These are phyloP conservation scores for Falco berigora DNA, from an alignment of 2,797 vertebrate genomes.

Conservation along the genomic window DNA sequence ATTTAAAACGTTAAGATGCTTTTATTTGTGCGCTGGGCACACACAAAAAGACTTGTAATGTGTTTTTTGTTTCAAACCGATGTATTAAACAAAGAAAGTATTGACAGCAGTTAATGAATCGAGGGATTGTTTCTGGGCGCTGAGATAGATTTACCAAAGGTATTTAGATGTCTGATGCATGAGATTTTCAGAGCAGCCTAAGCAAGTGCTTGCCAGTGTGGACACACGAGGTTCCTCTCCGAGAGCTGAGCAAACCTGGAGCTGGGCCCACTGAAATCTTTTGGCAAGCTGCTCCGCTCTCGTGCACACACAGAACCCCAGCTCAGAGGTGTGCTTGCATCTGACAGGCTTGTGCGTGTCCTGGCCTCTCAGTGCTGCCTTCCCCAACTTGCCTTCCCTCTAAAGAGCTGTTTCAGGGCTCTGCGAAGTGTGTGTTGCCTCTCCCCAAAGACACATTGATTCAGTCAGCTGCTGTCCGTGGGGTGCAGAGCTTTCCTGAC, in stretches of 20 bases:
- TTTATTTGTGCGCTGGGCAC: constrained; percentile 31
- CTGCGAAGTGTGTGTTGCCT: neutral
- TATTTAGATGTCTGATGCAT: constrained; percentile 46
- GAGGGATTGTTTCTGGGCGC: constrained; percentile 39
- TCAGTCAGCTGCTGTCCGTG: neutral
- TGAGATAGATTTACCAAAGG: constrained; percentile 54
- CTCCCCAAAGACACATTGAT: neutral
- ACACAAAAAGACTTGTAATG: constrained; percentile 35
- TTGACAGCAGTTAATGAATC: constrained; percentile 55
- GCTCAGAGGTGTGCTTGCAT: neutral
- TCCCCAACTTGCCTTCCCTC: neutral
- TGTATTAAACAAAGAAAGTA: constrained; percentile 54
- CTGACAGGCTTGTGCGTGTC: neutral
- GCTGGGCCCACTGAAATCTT: neutral
- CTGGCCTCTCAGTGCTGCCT: fast-evolving
- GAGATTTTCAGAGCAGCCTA: constrained; percentile 24
- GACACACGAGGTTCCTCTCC: constrained; percentile 37
- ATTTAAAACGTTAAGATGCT: constrained; percentile 36
- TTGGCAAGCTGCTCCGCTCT: neutral
- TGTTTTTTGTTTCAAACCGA: constrained; percentile 26
- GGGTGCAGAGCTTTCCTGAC: neutral
- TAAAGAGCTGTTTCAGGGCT: neutral
- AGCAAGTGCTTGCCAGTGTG: constrained; percentile 9
- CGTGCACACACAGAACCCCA: neutral
- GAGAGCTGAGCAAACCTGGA: neutral